Percentiles rank a stretch among this genome's conserved stretches.
Evolutionary conservation across 2,113 vertebrate genomes (phyloP).

Genomic region (Natator depressus): DNA sequence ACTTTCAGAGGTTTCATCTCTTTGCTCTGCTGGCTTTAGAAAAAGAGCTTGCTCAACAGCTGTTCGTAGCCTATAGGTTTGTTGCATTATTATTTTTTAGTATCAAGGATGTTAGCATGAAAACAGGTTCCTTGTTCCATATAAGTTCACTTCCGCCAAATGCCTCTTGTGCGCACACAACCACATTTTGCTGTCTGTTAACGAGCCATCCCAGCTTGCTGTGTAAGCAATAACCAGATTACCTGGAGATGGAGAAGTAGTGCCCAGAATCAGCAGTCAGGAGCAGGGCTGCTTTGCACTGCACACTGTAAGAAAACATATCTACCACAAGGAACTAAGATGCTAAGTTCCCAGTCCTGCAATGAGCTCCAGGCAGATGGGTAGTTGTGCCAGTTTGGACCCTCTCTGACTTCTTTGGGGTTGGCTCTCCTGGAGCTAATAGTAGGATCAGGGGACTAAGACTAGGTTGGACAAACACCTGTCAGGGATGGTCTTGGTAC

Average conservation of each 20-base stretch:
- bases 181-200: not conserved
- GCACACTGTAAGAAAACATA: not conserved
- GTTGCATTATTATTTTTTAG: not conserved
- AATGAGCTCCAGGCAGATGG: not conserved
- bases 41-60: not conserved
- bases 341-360: not conserved
- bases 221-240: not conserved
- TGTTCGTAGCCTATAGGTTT: not conserved
- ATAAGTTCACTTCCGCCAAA: not conserved
- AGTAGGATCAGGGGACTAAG: not conserved
- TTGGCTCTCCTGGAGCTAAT: not conserved
- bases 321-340: not conserved
- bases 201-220: not conserved
- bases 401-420: not conserved
- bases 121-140: not conserved
- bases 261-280: not conserved
- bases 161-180: not conserved
- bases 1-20: not conserved
- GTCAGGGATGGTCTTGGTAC: not conserved
- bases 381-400: not conserved
- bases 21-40: not conserved
- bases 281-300: not conserved
- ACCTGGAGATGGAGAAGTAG: not conserved
- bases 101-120: not conserved
- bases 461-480: not conserved